Evolutionary conservation across 2,113 vertebrate genomes (phyloP), one percentile per base, ranked within the genome.

Genomic region (Syngnathoides biaculeatus): DNA sequence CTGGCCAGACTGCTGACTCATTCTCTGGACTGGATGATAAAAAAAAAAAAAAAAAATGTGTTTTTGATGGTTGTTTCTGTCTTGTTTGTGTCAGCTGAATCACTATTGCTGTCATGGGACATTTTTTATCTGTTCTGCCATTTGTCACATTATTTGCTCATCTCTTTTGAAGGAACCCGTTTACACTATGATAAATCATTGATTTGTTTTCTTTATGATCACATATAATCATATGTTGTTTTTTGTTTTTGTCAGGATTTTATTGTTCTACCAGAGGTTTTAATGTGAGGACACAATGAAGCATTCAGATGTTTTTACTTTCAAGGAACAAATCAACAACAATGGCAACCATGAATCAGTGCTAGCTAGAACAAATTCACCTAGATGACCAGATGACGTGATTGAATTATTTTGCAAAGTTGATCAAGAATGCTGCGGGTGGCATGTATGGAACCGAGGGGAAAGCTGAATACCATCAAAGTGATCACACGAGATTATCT

Each of bases 1-100:
- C 38, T 65, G 65, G 70, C 19, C 24, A 72, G 66, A 68, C 53
- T 73, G 79, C 77, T 79, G 67, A 74, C 35, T 85, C 69, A 75
- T 63, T 71, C 12, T 67, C 75, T 73, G 59, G 71, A 73, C 20
- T 56, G 20, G 48, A 70, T 15, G 3, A 1, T 71, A 61, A 20
- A 35, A 67, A 62, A 65, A 20, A 63, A 69, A 61, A 56, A 12
- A 56, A 26, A 57, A 20, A n/a, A n/a, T n/a, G 13, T 55, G 35
- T 22, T 55, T 55, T 40, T 53, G 69, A 72, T 42, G 30, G 6
- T 43, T 50, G 4, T 68, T 42, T 20, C 38, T 43, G 40, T 55
- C 69, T 26, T 24, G 57, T 59, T 59, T 79, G 20, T 47, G 13
- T 27, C 17, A 58, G 2, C 0, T 11, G 40, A 1, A 30, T 42